A percentile compares a stretch with the other conserved stretches of the same genome.
These are phyloP conservation scores for Phylloscopus trochilus DNA, from an alignment of 2,113 vertebrate genomes.

Conservation along the genomic window DNA sequence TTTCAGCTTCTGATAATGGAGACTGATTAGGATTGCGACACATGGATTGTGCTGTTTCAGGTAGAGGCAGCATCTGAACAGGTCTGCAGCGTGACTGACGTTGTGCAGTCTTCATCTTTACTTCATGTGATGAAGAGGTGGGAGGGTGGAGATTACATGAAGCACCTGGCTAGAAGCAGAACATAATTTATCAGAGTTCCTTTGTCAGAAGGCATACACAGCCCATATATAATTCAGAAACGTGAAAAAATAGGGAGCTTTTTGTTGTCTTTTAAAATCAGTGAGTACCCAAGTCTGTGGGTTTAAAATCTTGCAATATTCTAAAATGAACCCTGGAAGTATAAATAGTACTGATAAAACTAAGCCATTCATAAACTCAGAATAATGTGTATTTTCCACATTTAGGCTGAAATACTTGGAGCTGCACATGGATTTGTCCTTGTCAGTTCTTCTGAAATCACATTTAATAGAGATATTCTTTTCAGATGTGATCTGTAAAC, in stretches of 20 bases:
- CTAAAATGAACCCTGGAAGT: not conserved
- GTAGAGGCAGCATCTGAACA: not conserved
- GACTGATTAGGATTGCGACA: not conserved
- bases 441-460: not conserved
- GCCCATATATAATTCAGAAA: not conserved
- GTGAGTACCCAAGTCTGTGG: not conserved
- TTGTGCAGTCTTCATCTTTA: not conserved
- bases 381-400: not conserved
- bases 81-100: not conserved
- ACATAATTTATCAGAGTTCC: not conserved
- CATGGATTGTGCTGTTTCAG: not conserved
- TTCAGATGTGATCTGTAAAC: not conserved
- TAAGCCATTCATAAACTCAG: not conserved
- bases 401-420: not conserved
- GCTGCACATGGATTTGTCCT: not conserved
- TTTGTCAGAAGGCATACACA: conserved; percentile 8
- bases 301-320: not conserved
- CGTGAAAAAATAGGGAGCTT: not conserved
- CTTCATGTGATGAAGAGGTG: not conserved
- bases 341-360: not conserved
- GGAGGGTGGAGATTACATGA: not conserved
- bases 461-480: not conserved
- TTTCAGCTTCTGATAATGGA: not conserved
- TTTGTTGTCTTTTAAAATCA: not conserved
- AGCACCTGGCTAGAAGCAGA: not conserved